These are phyloP conservation scores for Orestias chungarensis DNA, from an alignment of 2,797 vertebrate species.

Conservation along the genomic window DNA sequence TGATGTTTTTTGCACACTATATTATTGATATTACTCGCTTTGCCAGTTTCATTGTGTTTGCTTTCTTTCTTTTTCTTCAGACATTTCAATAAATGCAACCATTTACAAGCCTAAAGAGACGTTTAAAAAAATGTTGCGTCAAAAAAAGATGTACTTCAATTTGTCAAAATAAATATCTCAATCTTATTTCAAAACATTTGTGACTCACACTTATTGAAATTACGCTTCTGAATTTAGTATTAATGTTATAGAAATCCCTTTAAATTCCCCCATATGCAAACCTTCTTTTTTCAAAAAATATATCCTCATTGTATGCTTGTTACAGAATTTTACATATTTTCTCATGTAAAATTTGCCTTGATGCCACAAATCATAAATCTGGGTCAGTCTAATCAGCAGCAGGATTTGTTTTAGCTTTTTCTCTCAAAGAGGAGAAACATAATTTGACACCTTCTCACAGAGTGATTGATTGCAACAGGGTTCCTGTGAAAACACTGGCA, in stretches of 20 bases:
- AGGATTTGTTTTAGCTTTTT: conserved; percentile 1
- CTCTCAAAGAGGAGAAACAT: conserved; percentile 2
- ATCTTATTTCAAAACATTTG: background rate
- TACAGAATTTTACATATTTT: background rate
- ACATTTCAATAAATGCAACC: background rate
- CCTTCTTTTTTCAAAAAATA: background rate
- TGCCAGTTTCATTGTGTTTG: background rate
- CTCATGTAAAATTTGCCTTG: background rate
- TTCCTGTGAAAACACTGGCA: conserved; percentile 3
- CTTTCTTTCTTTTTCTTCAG: background rate
- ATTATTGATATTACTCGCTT: background rate
- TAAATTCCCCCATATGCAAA: background rate
- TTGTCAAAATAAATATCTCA: background rate
- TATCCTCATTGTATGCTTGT: no score
- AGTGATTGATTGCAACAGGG: conserved; percentile 14
- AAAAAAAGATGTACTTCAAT: background rate
- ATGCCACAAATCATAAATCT: background rate
- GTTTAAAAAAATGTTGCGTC: background rate
- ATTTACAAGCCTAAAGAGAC: background rate
- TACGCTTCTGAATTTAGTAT: background rate
- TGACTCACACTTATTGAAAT: background rate
- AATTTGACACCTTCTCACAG: conserved; percentile 25
- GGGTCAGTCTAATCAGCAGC: conserved; percentile 22
- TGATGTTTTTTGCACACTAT: background rate
- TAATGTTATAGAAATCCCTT: background rate